A percentile compares a stretch with the other conserved stretches of the same genome.
phyloP scores from a whole-genome alignment of 2,888 invertebrate species.

The Invenusta paracnida region DNA sequence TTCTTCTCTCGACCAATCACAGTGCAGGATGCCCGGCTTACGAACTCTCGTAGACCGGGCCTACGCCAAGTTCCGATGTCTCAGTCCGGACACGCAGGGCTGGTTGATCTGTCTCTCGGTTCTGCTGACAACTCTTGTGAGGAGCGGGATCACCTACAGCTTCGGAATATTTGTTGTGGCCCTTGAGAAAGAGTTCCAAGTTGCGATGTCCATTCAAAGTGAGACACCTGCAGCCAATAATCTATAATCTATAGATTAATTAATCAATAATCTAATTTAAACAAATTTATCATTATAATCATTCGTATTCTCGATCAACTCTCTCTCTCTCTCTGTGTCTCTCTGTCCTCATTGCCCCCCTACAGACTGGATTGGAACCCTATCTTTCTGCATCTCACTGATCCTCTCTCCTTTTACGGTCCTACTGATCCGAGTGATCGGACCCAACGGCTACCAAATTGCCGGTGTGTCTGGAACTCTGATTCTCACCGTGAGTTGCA shows the following conservation, averaged over 20 bases:
- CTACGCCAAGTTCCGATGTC: too few species aligned
- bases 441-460: slow-evolving; percentile 48
- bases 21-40: too few species aligned
- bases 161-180: slow-evolving; percentile 50
- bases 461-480: slow-evolving; percentile 48
- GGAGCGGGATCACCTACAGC: slow-evolving; percentile 50
- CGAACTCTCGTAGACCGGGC: too few species aligned
- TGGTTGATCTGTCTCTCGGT: slow-evolving; percentile 49
- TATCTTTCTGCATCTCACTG: slow-evolving; percentile 51
- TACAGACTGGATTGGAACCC: slow-evolving; percentile 51
- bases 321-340: too few species aligned
- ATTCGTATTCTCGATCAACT: too few species aligned
- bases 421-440: slow-evolving; percentile 48
- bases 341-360: too few species aligned
- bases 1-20: too few species aligned
- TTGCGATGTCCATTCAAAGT: slow-evolving; percentile 50
- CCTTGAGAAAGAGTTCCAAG: slow-evolving; percentile 47
- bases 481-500: slow-evolving; percentile 47
- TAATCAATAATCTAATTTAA: background rate
- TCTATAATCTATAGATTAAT: background rate
- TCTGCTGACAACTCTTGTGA: slow-evolving; percentile 49
- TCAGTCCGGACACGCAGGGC: slow-evolving; percentile 41
- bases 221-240: slow-evolving; percentile 42
- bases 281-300: background rate
- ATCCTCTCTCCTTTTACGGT: slow-evolving; percentile 49